Evolutionary conservation across 2,113 vertebrate species (phyloP).

Genomic region (Progne subis): DNA sequence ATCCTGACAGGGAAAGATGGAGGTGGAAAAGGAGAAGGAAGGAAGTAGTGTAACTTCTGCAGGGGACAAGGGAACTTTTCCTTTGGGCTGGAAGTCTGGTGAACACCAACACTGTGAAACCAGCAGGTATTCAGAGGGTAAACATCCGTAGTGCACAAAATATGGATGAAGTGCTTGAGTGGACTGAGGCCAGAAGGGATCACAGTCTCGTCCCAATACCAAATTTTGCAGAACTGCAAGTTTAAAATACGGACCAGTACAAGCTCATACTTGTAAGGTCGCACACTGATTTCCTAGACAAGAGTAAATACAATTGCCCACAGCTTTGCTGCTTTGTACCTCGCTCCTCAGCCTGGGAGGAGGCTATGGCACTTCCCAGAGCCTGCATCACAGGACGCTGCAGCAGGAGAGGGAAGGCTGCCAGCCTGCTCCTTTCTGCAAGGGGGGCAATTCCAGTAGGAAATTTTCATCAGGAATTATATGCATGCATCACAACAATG

Average conservation of each 20-base stretch:
- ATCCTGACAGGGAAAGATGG: not conserved
- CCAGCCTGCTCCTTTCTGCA: not conserved
- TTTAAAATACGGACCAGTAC: not conserved
- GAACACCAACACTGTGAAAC: not conserved
- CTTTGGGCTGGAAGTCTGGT: not conserved
- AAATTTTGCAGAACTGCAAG: not conserved
- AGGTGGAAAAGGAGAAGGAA: not conserved
- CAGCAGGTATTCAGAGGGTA: not conserved
- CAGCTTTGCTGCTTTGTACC: not conserved
- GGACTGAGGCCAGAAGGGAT: not conserved
- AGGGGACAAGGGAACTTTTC: not conserved
- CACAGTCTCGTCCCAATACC: not conserved
- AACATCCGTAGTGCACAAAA: not conserved
- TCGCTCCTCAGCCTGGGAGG: not conserved
- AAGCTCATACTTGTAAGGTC: not conserved
- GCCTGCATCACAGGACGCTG: rapidly evolving
- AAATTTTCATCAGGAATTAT: not conserved
- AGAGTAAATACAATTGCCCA: not conserved
- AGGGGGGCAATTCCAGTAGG: not conserved
- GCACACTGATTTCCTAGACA: not conserved
- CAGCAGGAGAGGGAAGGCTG: not conserved
- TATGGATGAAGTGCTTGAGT: not conserved
- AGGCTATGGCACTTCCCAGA: not conserved
- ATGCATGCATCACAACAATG: not conserved
- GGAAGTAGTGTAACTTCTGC: not conserved